Base-by-base conservation (phyloP, 2,888 invertebrate species). In the Caenorhabditis panamensis region DNA sequence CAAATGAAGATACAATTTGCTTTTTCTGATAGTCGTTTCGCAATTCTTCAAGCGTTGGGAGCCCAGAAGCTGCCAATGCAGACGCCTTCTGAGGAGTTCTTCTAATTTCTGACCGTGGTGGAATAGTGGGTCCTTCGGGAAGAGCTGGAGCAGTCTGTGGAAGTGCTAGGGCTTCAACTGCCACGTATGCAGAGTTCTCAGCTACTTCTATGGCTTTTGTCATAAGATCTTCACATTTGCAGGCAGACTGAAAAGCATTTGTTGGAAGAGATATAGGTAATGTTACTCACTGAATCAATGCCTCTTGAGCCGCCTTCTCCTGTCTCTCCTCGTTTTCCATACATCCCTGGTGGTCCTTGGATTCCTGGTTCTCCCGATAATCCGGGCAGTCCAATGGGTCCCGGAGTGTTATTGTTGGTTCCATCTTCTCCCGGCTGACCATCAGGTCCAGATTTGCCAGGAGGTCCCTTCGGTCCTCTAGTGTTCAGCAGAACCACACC, bases 401-500 rank as follows among this genome's bases (percentile, higher is more conserved):
- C 80, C 16, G 67, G 66, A 0, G 51, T 66, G 56, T 75, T 67
- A 24, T 76, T 77, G 16, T 76, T 81, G 11, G 71, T 67, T 11
- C 80, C 80, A 62, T 81, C 76, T 44, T 81, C 80, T 28, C 80
- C 80, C 0, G 66, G 61, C 54, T 76, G 71, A 28, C 80, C 80
- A 9, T 63, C 61, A 1, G 67, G 64, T 51, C 80, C 80, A n/a
- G 61, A 26, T n/a, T 72, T 76, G 41, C 80, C 80, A 11, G 76
- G 62, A 2, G 76, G 67, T 13, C 80, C 80, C 31, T 72, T 71
- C 28, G 67, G 76, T 8, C 80, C 80, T 36, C 58, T 66, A 1
- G 76, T 71, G 20, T 67, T 56, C 37, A 71, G 4, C 9, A 71
- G 51, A 9, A 63, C 58, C 20, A 81, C 69, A 20, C 80, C 80